A percentile compares a stretch with the other conserved stretches of the same genome.
These are phyloP conservation scores for Merops nubicus DNA, from an alignment of 2,113 vertebrate species.

Conservation along the genomic window DNA sequence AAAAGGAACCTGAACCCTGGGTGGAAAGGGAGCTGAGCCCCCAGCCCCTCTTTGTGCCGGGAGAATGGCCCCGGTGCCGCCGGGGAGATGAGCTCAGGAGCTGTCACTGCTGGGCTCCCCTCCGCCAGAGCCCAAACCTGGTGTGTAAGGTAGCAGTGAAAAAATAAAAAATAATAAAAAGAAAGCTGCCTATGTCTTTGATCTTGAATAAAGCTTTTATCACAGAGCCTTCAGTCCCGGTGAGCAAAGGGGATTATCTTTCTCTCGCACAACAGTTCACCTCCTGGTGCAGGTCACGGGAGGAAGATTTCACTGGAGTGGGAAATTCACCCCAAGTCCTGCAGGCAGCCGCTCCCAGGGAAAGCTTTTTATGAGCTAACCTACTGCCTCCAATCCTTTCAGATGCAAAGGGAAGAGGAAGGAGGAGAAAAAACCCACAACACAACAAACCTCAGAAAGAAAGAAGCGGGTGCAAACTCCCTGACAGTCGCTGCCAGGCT, in stretches of 20 bases:
- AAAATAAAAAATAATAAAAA: neutral
- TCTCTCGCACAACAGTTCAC: slow-evolving; percentile 55
- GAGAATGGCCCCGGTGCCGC: neutral
- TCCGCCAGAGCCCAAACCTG: neutral
- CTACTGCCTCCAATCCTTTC: neutral
- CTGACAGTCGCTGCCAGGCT: neutral
- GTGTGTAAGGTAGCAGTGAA: neutral
- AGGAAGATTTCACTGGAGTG: slow-evolving; percentile 40
- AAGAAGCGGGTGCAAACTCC: neutral
- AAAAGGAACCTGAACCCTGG: slow-evolving; percentile 38
- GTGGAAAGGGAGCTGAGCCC: neutral
- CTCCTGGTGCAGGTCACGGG: slow-evolving; percentile 37
- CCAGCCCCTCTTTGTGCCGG: neutral
- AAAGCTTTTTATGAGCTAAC: slow-evolving; percentile 39
- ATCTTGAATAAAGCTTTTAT: slow-evolving; percentile 67
- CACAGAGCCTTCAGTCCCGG: slow-evolving; percentile 37
- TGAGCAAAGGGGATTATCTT: slow-evolving; percentile 62
- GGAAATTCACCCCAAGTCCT: neutral
- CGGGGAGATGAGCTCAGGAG: neutral
- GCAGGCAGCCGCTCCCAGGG: neutral
- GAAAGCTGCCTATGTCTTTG: slow-evolving; percentile 8
- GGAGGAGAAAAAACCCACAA: neutral
- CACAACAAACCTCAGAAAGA: neutral
- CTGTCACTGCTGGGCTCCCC: neutral
- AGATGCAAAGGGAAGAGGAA: neutral